These are phyloP conservation scores for Lissocephala sabroskyi DNA, from an alignment of 2,888 invertebrate species.

Conservation along the genomic window DNA sequence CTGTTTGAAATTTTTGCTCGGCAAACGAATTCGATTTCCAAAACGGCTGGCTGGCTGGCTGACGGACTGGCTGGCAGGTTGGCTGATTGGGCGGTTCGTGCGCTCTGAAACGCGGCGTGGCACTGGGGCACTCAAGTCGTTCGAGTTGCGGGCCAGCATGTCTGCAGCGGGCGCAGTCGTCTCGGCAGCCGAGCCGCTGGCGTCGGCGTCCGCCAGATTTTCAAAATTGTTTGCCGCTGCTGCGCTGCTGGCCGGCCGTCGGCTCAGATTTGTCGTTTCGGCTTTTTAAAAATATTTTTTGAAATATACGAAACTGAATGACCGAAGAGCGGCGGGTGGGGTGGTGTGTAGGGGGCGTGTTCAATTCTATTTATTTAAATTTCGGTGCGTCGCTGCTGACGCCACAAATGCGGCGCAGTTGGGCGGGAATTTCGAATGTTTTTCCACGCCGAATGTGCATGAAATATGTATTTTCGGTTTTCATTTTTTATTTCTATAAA, in stretches of 20 bases:
- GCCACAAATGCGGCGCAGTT: conserved; percentile 14
- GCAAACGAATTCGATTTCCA: not conserved
- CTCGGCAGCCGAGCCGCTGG: conserved; percentile 8
- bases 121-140: conserved; percentile 45
- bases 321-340: not conserved
- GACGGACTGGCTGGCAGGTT: too few relatives aligned
- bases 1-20: not conserved
- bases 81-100: conserved; percentile 43
- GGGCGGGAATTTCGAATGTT: too few relatives aligned
- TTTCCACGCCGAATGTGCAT: not conserved
- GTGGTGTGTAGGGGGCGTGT: not conserved
- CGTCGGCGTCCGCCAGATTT: too few relatives aligned
- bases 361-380: conserved; percentile 32
- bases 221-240: conserved; percentile 1
- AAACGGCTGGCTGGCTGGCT: conserved; percentile 3
- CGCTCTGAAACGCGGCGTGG: conserved; percentile 66
- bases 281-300: conserved; percentile 58
- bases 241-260: conserved; percentile 1
- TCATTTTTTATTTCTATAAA: not conserved
- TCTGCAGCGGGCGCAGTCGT: conserved; percentile 15
- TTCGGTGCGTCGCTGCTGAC: conserved; percentile 20
- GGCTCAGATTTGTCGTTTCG: conserved; percentile 52
- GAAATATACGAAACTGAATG: conserved; percentile 14
- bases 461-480: not conserved
- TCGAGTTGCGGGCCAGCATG: conserved; percentile 16